Percentiles rank a stretch among this genome's conserved stretches.
phyloP scores from a whole-genome alignment of 2,797 vertebrate species.

The Craterocephalus amniculus region DNA sequence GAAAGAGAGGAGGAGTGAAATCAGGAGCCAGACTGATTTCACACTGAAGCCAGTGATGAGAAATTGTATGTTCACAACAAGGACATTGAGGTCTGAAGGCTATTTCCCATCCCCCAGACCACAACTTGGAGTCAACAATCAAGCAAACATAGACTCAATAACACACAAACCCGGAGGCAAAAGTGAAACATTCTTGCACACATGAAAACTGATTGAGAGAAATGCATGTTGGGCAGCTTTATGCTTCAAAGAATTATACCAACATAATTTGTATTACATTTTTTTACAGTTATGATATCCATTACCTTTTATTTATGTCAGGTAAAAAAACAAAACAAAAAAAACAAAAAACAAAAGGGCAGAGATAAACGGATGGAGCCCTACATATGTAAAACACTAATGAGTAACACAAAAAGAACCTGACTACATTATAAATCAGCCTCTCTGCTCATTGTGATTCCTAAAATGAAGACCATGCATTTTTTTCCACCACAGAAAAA shows the following conservation, averaged over 20 bases:
- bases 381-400: slow-evolving; percentile 33
- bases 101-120: slow-evolving; percentile 30
- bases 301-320: slow-evolving; percentile 14
- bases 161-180: slow-evolving; percentile 25
- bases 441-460: slow-evolving; percentile 39
- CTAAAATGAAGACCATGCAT: slow-evolving; percentile 16
- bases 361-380: slow-evolving; percentile 22
- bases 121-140: slow-evolving; percentile 51
- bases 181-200: slow-evolving; percentile 20
- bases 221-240: background rate
- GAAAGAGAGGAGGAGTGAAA: slow-evolving; percentile 35
- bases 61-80: slow-evolving; percentile 42
- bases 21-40: slow-evolving; percentile 74
- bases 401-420: slow-evolving; percentile 52
- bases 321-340: slow-evolving; percentile 25
- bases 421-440: slow-evolving; percentile 52
- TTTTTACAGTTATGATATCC: slow-evolving; percentile 9
- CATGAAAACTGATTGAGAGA: background rate
- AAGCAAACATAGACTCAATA: slow-evolving; percentile 15
- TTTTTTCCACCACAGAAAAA: slow-evolving; percentile 9
- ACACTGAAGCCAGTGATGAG: slow-evolving; percentile 62
- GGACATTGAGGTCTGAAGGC: slow-evolving; percentile 50
- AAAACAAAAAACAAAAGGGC: slow-evolving; percentile 21
- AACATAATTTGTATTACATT: background rate
- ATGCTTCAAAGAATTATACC: background rate